These are phyloP conservation scores for Silurus aristotelis DNA, from an alignment of 2,797 vertebrate genomes.

Conservation along the genomic window DNA sequence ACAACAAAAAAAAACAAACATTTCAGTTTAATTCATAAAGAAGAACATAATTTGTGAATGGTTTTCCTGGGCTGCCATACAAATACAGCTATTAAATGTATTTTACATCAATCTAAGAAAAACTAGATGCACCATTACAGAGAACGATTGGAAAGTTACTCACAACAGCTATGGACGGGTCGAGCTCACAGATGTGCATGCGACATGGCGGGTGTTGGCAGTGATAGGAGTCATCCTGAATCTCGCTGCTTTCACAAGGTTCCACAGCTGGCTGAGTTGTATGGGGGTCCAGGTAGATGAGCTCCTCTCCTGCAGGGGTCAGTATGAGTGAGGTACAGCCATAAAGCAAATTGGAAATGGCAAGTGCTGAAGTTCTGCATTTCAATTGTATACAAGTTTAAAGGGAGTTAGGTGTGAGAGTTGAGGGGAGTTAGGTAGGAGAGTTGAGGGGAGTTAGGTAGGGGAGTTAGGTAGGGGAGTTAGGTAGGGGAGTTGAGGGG, in stretches of 20 bases:
- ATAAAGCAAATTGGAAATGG: background rate
- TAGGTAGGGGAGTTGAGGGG: too few species aligned
- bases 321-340: conserved; percentile 9
- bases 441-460: too few species aligned
- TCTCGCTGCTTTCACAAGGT: conserved; percentile 70
- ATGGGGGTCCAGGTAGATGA: conserved; percentile 96
- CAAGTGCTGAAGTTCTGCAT: background rate
- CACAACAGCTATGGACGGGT: conserved; percentile 97
- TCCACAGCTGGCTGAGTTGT: conserved; percentile 93
- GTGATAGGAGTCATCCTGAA: conserved; percentile 92
- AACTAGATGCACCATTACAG: background rate
- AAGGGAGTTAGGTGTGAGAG: background rate
- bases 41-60: background rate
- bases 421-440: too few species aligned
- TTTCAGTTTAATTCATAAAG: too few species aligned
- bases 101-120: background rate
- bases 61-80: background rate
- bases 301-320: conserved; percentile 83
- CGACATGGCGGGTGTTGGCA: conserved; percentile 96
- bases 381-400: background rate
- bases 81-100: background rate
- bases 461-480: too few species aligned
- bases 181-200: conserved; percentile 94
- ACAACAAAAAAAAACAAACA: too few species aligned
- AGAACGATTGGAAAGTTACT: conserved; percentile 46